These are phyloP conservation scores for Daktulosphaira vitifoliae DNA, from an alignment of 1,140 invertebrate genomes.

Conservation along the genomic window DNA sequence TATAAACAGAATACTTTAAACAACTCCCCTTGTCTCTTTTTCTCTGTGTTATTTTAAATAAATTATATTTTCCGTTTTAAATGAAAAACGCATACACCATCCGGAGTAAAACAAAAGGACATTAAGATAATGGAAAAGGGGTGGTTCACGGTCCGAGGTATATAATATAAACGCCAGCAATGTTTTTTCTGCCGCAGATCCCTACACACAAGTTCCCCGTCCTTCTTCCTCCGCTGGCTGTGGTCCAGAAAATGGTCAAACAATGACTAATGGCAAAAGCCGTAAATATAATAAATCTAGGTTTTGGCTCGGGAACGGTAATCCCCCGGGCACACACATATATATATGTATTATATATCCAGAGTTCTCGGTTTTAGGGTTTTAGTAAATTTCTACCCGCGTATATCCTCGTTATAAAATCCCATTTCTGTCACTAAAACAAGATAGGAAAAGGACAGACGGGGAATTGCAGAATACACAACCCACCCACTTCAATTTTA, in stretches of 20 bases:
- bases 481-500: not conserved
- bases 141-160: not conserved
- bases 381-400: not conserved
- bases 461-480: conserved; percentile 14
- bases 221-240: not conserved
- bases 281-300: conserved; percentile 34
- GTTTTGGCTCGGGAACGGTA: conserved; percentile 27
- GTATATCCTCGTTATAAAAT: not conserved
- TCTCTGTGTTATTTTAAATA: conserved; percentile 14
- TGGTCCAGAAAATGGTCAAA: conserved; percentile 29
- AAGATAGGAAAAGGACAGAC: conserved; percentile 28
- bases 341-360: not conserved
- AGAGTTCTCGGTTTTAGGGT: conserved; percentile 22
- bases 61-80: conserved; percentile 31
- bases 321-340: not conserved
- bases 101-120: conserved; percentile 12
- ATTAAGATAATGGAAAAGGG: conserved; percentile 32
- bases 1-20: no score
- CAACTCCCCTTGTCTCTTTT: no score
- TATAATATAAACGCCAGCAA: not conserved
- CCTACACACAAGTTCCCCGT: not conserved
- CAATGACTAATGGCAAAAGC: conserved; percentile 32
- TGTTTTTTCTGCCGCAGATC: conserved; percentile 14
- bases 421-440: conserved; percentile 28
- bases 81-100: conserved; percentile 12